Evolutionary conservation across 2,113 vertebrate species (phyloP).

Genomic region (Brevimyrus niger): DNA sequence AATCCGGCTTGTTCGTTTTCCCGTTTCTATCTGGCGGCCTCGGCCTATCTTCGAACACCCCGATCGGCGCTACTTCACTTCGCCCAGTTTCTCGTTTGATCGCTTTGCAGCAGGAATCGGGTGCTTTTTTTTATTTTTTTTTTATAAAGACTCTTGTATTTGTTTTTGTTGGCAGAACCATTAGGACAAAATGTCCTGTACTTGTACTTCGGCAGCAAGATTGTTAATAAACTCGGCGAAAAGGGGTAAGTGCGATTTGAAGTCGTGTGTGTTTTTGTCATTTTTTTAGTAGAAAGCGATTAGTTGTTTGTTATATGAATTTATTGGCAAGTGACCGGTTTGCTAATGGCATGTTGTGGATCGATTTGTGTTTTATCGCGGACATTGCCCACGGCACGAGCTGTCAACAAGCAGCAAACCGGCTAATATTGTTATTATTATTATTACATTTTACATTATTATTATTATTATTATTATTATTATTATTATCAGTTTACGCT

Average conservation of each 20-base stretch:
- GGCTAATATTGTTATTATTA: not conserved
- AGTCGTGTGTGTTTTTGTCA: not conserved
- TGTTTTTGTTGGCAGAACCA: constrained; percentile 25
- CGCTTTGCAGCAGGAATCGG: not conserved
- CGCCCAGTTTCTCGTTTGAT: not conserved
- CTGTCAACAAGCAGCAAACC: not conserved
- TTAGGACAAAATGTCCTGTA: constrained; percentile 55
- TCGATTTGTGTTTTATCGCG: not conserved
- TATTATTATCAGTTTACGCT: not conserved
- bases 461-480: not conserved
- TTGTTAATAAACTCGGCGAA: constrained; percentile 54
- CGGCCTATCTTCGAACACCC: not conserved
- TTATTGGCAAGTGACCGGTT: not conserved
- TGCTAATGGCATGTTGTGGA: not conserved
- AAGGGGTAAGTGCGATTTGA: constrained; percentile 47
- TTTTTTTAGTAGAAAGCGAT: not conserved
- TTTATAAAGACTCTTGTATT: not conserved
- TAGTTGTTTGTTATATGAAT: not conserved
- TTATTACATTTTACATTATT: too few relatives aligned
- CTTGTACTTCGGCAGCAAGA: constrained; percentile 57
- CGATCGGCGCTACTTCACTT: not conserved
- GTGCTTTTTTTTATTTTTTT: not conserved
- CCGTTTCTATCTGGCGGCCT: not conserved
- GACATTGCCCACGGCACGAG: not conserved
- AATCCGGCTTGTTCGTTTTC: not conserved